These are phyloP conservation scores for Engystomops pustulosus DNA, from an alignment of 2,113 vertebrate genomes.

Conservation along the genomic window DNA sequence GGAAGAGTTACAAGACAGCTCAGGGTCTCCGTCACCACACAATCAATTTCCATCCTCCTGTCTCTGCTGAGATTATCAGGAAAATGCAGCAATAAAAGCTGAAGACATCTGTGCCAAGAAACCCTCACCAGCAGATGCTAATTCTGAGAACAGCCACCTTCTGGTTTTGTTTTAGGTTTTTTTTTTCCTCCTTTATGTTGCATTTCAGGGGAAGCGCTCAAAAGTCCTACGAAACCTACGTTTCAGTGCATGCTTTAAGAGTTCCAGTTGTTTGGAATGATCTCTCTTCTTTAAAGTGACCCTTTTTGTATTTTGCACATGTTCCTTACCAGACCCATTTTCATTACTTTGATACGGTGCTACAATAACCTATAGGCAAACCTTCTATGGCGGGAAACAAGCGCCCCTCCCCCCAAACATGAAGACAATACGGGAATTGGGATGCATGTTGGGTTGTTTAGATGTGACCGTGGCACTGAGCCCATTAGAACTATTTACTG, in stretches of 20 bases:
- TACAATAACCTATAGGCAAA: slow-evolving; percentile 64
- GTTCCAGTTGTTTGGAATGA: slow-evolving; percentile 85
- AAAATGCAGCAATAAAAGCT: slow-evolving; percentile 95
- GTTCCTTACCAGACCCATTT: slow-evolving; percentile 82
- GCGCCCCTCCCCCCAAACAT: slow-evolving; percentile 68
- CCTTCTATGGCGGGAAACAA: slow-evolving; percentile 55
- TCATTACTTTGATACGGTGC: slow-evolving; percentile 85
- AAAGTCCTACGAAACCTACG: slow-evolving; percentile 78
- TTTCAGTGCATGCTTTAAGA: slow-evolving; percentile 86
- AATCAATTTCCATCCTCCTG: slow-evolving; percentile 95
- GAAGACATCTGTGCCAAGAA: slow-evolving; percentile 82
- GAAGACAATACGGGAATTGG: slow-evolving; percentile 60
- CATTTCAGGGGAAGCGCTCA: slow-evolving; percentile 77
- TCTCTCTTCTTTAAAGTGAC: slow-evolving; percentile 83
- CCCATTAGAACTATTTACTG: slow-evolving; percentile 22
- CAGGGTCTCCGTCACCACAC: slow-evolving; percentile 98
- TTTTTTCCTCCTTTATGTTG: slow-evolving; percentile 34
- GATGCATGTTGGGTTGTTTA: slow-evolving; percentile 63
- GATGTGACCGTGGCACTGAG: slow-evolving; percentile 70
- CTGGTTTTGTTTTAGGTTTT: slow-evolving; percentile 60
- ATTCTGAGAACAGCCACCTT: slow-evolving; percentile 84
- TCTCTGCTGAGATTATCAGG: slow-evolving; percentile 93
- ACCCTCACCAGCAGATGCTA: slow-evolving; percentile 87
- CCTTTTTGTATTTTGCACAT: slow-evolving; percentile 98
- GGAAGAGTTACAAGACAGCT: slow-evolving; percentile 99